These are phyloP conservation scores for Microcaecilia unicolor DNA, from an alignment of 2,797 vertebrate species.

Conservation along the genomic window DNA sequence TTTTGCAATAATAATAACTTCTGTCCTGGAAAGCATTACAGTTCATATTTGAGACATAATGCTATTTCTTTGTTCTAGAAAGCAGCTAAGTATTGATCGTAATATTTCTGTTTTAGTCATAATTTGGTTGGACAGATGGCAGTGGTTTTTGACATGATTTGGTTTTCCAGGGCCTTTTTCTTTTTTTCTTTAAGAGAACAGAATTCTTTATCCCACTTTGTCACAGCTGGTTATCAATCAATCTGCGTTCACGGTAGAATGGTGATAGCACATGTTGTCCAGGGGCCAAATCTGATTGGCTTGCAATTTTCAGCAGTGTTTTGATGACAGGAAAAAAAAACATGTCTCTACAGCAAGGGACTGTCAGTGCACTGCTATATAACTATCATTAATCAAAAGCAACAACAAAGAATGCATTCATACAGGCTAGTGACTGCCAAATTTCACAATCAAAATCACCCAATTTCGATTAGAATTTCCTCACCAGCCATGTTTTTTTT, in stretches of 20 bases:
- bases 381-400: slow-evolving; percentile 62
- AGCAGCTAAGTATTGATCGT: too few species aligned
- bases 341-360: slow-evolving; percentile 35
- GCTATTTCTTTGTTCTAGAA: too few species aligned
- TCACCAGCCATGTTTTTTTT: slow-evolving; percentile 36
- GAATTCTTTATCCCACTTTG: slow-evolving; percentile 45
- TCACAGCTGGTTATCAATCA: slow-evolving; percentile 64
- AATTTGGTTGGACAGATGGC: slow-evolving; percentile 51
- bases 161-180: slow-evolving; percentile 31
- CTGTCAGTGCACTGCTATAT: slow-evolving; percentile 50
- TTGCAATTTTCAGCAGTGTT: slow-evolving; percentile 57
- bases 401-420: slow-evolving; percentile 51
- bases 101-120: slow-evolving; percentile 39
- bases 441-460: slow-evolving; percentile 46
- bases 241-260: slow-evolving; percentile 60
- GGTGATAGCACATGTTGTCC: slow-evolving; percentile 61
- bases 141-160: slow-evolving; percentile 45
- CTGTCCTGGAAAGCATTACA: too few species aligned
- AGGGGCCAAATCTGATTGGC: slow-evolving; percentile 60
- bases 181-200: slow-evolving; percentile 28
- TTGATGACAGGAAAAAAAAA: slow-evolving; percentile 41
- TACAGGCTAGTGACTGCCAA: slow-evolving; percentile 35
- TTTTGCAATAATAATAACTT: too few species aligned
- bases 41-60: too few species aligned
- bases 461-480: slow-evolving; percentile 39